Percentiles rank a stretch among this genome's conserved stretches.
These are phyloP conservation scores for Hermetia illucens DNA, from an alignment of 1,140 invertebrate genomes.

Conservation along the genomic window DNA sequence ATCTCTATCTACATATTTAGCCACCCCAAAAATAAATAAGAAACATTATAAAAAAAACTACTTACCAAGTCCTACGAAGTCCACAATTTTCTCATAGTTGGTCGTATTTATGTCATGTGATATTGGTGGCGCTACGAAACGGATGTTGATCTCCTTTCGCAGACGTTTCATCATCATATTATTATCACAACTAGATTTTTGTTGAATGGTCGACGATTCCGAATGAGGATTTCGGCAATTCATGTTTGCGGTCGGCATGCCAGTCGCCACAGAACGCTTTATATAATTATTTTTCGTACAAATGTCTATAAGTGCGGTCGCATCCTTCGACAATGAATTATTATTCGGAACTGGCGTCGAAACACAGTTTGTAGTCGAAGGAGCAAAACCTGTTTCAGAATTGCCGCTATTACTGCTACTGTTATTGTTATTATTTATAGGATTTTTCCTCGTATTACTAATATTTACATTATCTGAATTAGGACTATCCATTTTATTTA, in stretches of 20 bases:
- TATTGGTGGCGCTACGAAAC: constrained; percentile 9
- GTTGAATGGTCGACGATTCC: neutral
- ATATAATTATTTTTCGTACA: neutral
- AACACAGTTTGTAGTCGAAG: constrained; percentile 2
- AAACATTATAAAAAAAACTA: no score
- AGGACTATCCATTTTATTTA: neutral
- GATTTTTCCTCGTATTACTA: neutral
- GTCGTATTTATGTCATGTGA: constrained; percentile 3
- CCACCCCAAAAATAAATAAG: no score
- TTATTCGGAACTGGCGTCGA: no score
- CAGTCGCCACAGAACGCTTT: neutral
- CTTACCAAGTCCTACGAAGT: constrained; percentile 38
- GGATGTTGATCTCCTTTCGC: constrained; percentile 3
- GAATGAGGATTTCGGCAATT: neutral
- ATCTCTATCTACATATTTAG: no score
- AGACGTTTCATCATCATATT: constrained; percentile 1
- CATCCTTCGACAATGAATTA: neutral
- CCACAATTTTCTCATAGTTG: constrained; percentile 38
- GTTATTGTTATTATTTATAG: neutral
- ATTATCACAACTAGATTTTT: neutral
- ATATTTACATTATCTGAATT: neutral
- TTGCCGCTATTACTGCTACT: constrained; percentile 2
- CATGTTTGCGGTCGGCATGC: neutral
- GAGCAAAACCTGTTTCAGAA: neutral
- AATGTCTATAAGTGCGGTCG: neutral